A percentile compares a stretch with the other conserved stretches of the same genome.
Conservation (phyloP, 2,888 invertebrate species). For the Scaptomyza flava region DNA sequence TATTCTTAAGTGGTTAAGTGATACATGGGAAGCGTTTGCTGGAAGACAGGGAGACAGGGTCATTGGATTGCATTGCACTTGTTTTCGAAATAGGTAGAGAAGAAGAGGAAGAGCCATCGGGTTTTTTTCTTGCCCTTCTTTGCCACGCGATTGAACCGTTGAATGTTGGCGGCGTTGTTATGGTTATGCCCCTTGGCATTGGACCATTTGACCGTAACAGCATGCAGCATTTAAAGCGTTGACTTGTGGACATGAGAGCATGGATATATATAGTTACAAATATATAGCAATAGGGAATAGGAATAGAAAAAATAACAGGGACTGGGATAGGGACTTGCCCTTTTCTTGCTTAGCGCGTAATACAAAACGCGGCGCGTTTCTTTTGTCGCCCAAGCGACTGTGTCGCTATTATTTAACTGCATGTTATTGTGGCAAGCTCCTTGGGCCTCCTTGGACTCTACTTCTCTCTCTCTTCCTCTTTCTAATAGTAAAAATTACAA, state of each 20-base stretch:
- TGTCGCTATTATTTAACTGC: slow-evolving; percentile 78
- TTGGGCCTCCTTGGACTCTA: slow-evolving; percentile 54
- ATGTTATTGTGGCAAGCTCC: slow-evolving; percentile 56
- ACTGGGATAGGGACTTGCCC: neutral
- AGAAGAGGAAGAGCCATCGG: slow-evolving; percentile 18
- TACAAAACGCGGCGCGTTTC: slow-evolving; percentile 71
- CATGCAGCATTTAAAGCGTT: slow-evolving; percentile 70
- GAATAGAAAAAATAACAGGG: neutral
- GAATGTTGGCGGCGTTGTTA: slow-evolving; percentile 63
- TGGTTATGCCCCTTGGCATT: slow-evolving; percentile 74
- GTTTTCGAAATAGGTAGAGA: slow-evolving; percentile 32
- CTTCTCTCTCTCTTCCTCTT: slow-evolving; percentile 14
- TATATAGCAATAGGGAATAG: neutral
- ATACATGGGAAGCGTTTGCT: neutral
- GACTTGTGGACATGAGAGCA: slow-evolving; percentile 41
- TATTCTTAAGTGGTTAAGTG: neutral
- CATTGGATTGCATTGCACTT: slow-evolving; percentile 26
- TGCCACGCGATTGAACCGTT: slow-evolving; percentile 11
- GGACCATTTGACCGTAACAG: slow-evolving; percentile 72
- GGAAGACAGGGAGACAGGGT: neutral
- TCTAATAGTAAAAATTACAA: slow-evolving; percentile 61
- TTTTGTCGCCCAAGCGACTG: slow-evolving; percentile 64
- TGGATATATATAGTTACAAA: slow-evolving; percentile 1
- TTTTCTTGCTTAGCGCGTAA: slow-evolving; percentile 38
- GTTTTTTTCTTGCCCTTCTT: slow-evolving; percentile 19